Conservation (phyloP, 2,113 vertebrate species). For the Fregata magnificens region DNA sequence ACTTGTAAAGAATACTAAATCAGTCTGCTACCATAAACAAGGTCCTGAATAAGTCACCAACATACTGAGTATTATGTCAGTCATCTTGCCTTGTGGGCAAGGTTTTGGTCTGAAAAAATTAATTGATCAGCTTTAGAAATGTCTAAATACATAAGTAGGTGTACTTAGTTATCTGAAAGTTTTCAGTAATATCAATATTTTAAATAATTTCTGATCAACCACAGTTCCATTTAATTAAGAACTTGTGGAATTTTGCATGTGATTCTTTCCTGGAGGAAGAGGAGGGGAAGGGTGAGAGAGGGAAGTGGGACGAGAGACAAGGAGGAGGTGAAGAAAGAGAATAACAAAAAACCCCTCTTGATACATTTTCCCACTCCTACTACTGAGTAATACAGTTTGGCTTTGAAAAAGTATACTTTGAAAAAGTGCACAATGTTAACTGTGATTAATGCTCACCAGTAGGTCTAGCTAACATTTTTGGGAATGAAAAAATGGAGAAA, state of each 20-base stretch:
- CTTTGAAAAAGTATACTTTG: background rate
- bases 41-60: background rate
- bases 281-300: background rate
- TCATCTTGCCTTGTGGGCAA: background rate
- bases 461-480: background rate
- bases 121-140: background rate
- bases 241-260: background rate
- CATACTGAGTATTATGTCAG: background rate
- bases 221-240: background rate
- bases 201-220: background rate
- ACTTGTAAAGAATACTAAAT: background rate
- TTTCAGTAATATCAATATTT: background rate
- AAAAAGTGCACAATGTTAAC: background rate
- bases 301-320: background rate
- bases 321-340: background rate
- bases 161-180: background rate
- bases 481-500: background rate
- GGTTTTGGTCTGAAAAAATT: background rate
- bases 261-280: background rate
- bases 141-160: background rate
- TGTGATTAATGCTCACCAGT: conserved; percentile 33
- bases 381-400: background rate
- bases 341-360: background rate
- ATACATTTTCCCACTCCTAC: background rate
- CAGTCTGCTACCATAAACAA: background rate